A percentile compares a stretch with the other conserved stretches of the same genome.
phyloP scores from a whole-genome alignment of 1,140 invertebrate genomes.

The Hormaphis cornu region DNA sequence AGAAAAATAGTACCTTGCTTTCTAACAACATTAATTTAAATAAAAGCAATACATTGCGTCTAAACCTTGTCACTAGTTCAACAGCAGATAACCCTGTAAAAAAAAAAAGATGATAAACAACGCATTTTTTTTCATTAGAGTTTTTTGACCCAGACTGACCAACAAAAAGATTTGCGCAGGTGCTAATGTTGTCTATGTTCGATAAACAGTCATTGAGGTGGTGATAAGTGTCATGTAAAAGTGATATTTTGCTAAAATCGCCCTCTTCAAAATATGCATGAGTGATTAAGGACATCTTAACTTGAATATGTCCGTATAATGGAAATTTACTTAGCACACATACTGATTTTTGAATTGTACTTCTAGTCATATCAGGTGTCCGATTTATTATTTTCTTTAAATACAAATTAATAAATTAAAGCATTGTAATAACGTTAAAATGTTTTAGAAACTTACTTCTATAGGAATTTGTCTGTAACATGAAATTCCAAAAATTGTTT shows the following conservation, averaged over 20 bases:
- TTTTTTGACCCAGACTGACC: slow-evolving; percentile 48
- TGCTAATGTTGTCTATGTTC: slow-evolving; percentile 50
- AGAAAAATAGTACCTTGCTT: slow-evolving; percentile 82
- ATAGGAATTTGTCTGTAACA: slow-evolving; percentile 96
- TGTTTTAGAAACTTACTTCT: slow-evolving; percentile 53
- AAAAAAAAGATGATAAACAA: slow-evolving; percentile 36
- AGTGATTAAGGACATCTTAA: slow-evolving; percentile 92
- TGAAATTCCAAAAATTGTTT: slow-evolving; percentile 90
- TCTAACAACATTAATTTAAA: slow-evolving; percentile 91
- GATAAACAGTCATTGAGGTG: slow-evolving; percentile 79
- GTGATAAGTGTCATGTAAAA: slow-evolving; percentile 85
- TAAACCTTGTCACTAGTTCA: slow-evolving; percentile 74
- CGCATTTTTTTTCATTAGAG: not conserved
- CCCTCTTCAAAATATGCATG: slow-evolving; percentile 94
- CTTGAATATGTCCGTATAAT: slow-evolving; percentile 83
- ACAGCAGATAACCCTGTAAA: slow-evolving; percentile 63
- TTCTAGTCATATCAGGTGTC: slow-evolving; percentile 94
- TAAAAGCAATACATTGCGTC: slow-evolving; percentile 82
- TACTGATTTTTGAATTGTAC: slow-evolving; percentile 88
- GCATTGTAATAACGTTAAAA: not conserved
- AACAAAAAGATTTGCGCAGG: slow-evolving; percentile 65
- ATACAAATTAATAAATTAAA: slow-evolving; percentile 36
- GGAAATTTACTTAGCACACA: slow-evolving; percentile 82
- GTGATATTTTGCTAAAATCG: slow-evolving; percentile 80
- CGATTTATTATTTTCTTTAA: slow-evolving; percentile 79